Evolutionary conservation across 2,113 vertebrate species (phyloP).

Genomic region (Tragelaphus scriptus): DNA sequence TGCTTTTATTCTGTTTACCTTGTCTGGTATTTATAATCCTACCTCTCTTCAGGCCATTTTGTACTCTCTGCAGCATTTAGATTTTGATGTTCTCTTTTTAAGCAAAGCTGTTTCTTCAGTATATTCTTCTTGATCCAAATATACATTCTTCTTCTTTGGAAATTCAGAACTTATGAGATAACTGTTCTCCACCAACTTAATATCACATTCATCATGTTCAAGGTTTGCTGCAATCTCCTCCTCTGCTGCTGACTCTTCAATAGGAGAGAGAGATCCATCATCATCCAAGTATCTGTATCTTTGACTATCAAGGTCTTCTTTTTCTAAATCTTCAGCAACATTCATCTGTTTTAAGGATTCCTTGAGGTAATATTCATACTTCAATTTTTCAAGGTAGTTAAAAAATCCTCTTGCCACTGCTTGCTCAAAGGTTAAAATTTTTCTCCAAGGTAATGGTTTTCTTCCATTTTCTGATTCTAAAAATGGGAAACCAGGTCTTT

Average conservation of each 20-base stretch:
- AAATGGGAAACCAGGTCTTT: conserved; percentile 73
- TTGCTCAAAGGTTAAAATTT: conserved; percentile 81
- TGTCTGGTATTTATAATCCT: not conserved
- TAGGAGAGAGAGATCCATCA: conserved; percentile 82
- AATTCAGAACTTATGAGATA: conserved; percentile 78
- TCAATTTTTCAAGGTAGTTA: conserved; percentile 78
- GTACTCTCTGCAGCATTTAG: not conserved
- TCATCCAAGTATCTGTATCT: conserved; percentile 83
- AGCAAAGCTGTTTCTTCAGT: not conserved
- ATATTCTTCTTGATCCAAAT: not conserved
- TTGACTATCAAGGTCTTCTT: conserved; percentile 69
- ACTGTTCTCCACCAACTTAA: conserved; percentile 77
- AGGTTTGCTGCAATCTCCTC: conserved; percentile 14
- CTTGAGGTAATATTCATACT: conserved; percentile 80
- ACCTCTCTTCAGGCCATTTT: not conserved
- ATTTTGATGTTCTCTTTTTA: conserved; percentile 3
- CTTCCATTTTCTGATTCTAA: conserved; percentile 70
- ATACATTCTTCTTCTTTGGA: conserved; percentile 65
- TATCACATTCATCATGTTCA: conserved; percentile 67
- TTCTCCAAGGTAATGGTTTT: conserved; percentile 76
- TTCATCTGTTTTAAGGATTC: conserved; percentile 76
- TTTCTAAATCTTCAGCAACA: conserved; percentile 78
- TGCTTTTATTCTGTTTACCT: too few relatives aligned
- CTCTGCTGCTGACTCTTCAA: conserved; percentile 70
- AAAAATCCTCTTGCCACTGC: conserved; percentile 81